Conservation (phyloP, 2,113 vertebrate genomes). For the Passer domesticus region DNA sequence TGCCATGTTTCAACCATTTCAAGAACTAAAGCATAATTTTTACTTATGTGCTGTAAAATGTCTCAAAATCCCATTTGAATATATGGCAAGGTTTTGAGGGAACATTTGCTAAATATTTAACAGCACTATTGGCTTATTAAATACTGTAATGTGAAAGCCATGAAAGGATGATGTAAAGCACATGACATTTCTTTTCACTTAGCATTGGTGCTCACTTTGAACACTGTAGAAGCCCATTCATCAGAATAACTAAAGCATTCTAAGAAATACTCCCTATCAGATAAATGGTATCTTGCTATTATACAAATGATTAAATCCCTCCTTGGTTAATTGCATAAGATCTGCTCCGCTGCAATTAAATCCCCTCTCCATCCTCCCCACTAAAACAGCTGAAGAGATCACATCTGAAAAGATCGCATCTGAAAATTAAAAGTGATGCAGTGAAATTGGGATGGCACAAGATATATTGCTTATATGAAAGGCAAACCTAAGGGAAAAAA, state of each 20-base stretch:
- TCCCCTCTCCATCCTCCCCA: not conserved
- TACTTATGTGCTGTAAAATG: constrained; percentile 59
- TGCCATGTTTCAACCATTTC: not conserved
- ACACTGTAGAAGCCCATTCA: constrained; percentile 50
- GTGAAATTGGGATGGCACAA: not conserved
- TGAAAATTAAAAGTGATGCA: constrained; percentile 38
- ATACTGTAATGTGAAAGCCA: constrained; percentile 42
- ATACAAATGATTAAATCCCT: constrained; percentile 65
- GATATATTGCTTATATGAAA: constrained; percentile 15
- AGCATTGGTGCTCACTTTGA: constrained; percentile 58
- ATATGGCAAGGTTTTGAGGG: constrained; percentile 37
- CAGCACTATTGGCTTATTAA: constrained; percentile 61
- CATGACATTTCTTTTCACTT: constrained; percentile 43
- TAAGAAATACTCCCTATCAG: constrained; percentile 65
- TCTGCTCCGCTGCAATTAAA: constrained; percentile 40
- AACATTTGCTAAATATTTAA: constrained; percentile 74
- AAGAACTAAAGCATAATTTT: constrained; percentile 38
- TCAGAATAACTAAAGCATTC: constrained; percentile 64
- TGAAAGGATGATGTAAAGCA: constrained; percentile 39
- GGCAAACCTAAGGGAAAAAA: constrained; percentile 13
- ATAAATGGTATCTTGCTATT: constrained; percentile 64
- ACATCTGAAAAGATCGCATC: constrained; percentile 22
- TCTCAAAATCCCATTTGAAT: constrained; percentile 64
- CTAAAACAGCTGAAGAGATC: constrained; percentile 46
- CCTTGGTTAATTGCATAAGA: constrained; percentile 61